Evolutionary conservation across 2,113 vertebrate species (phyloP).

Genomic region (Heterocephalus glaber): DNA sequence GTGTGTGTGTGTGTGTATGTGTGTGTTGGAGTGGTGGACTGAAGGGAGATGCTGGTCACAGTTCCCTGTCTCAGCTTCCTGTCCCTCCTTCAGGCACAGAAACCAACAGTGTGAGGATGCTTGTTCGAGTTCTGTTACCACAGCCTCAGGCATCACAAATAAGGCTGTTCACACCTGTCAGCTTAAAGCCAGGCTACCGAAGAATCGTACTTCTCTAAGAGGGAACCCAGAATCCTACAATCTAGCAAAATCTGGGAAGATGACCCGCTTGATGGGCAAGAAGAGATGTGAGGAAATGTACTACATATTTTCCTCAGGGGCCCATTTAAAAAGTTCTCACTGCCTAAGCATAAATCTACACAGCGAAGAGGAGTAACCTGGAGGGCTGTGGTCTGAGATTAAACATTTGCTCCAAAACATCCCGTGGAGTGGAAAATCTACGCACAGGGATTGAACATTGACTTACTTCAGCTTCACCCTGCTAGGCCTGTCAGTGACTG

Average conservation of each 20-base stretch:
- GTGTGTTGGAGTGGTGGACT: neutral
- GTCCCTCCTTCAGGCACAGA: neutral
- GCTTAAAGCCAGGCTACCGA: neutral
- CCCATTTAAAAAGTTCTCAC: neutral
- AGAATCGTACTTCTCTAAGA: neutral
- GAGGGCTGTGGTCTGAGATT: neutral
- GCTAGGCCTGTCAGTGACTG: neutral
- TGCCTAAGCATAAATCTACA: conserved; percentile 16
- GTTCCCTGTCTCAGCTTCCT: neutral
- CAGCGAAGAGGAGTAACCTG: neutral
- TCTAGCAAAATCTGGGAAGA: neutral
- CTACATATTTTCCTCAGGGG: neutral
- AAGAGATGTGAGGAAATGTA: neutral
- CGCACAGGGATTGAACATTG: neutral
- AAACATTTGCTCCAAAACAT: conserved; percentile 6
- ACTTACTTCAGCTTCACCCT: neutral
- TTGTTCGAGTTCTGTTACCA: too few relatives aligned
- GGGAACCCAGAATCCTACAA: neutral
- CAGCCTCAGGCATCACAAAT: neutral
- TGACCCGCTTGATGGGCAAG: neutral
- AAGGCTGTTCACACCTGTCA: neutral
- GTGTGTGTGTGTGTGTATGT: neutral
- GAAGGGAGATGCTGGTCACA: neutral
- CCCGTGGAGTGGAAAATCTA: neutral
- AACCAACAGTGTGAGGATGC: neutral